Percentiles rank a stretch among this genome's conserved stretches.
These are phyloP conservation scores for Hipposideros larvatus DNA, from an alignment of 2,797 vertebrate species.

Conservation along the genomic window DNA sequence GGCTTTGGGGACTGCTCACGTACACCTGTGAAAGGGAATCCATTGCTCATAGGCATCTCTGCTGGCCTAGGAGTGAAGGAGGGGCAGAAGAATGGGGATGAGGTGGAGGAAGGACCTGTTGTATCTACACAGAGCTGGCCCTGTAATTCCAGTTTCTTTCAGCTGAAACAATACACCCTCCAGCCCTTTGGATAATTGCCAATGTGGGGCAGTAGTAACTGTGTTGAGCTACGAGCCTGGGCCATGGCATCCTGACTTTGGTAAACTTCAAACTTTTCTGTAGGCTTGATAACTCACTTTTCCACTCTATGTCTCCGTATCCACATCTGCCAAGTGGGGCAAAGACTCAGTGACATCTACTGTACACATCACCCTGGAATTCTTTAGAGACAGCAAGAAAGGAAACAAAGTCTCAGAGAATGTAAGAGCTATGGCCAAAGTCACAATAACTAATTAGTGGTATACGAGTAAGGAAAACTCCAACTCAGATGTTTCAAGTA, in stretches of 20 bases:
- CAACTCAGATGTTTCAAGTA: not conserved
- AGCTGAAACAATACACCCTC: not conserved
- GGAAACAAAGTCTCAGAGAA: not conserved
- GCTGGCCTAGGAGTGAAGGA: not conserved
- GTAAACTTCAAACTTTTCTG: not conserved
- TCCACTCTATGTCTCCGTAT: not conserved
- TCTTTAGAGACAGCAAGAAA: not conserved
- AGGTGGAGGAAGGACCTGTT: not conserved
- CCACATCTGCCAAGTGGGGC: not conserved
- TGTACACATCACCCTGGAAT: not conserved
- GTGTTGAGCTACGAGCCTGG: not conserved
- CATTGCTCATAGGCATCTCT: not conserved
- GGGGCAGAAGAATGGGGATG: not conserved
- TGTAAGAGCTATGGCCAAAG: not conserved
- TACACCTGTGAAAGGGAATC: not conserved
- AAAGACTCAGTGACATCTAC: not conserved
- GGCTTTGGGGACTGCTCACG: not conserved
- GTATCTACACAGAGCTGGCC: not conserved
- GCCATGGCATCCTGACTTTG: not conserved
- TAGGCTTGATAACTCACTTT: not conserved
- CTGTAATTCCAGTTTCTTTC: not conserved
- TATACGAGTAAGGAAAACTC: not conserved
- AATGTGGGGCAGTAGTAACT: not conserved
- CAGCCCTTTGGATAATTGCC: not conserved
- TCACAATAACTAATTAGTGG: constrained; percentile 6